Conservation (phyloP, 1,140 invertebrate species). For the Halyomorpha halys region DNA sequence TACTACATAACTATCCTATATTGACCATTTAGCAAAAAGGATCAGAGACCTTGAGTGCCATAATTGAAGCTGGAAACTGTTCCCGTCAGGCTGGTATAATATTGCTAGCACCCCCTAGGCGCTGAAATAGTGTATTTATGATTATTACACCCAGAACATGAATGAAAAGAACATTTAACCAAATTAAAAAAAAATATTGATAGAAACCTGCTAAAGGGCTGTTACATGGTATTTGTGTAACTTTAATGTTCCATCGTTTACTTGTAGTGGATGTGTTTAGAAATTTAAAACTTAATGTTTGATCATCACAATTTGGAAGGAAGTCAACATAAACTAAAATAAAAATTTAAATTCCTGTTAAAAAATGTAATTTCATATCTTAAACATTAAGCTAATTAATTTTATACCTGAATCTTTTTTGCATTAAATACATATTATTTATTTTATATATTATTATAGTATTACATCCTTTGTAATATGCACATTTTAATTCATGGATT, state of each 20-base stretch:
- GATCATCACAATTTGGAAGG: constrained; percentile 47
- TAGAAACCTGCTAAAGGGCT: constrained; percentile 48
- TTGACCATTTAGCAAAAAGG: neutral
- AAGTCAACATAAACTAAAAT: constrained; percentile 61
- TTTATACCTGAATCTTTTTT: no score
- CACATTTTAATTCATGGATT: no score
- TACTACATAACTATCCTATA: neutral
- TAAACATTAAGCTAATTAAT: no score
- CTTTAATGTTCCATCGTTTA: constrained; percentile 64
- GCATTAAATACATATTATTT: no score
- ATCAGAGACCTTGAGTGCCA: neutral
- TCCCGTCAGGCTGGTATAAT: constrained; percentile 51
- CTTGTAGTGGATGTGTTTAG: constrained; percentile 46
- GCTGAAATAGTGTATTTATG: constrained; percentile 39
- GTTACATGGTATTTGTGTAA: constrained; percentile 61
- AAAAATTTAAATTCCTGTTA: constrained; percentile 17
- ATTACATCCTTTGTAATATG: no score
- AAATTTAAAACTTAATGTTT: constrained; percentile 55
- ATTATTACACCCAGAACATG: neutral
- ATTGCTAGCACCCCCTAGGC: constrained; percentile 68
- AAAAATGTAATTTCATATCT: neutral
- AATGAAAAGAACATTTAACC: neutral
- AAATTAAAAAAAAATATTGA: neutral
- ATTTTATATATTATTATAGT: no score
- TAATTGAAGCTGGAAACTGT: constrained; percentile 68